phyloP scores from a whole-genome alignment of 2,113 vertebrate species.

The Pseudorhombus dupliciocellatus region DNA sequence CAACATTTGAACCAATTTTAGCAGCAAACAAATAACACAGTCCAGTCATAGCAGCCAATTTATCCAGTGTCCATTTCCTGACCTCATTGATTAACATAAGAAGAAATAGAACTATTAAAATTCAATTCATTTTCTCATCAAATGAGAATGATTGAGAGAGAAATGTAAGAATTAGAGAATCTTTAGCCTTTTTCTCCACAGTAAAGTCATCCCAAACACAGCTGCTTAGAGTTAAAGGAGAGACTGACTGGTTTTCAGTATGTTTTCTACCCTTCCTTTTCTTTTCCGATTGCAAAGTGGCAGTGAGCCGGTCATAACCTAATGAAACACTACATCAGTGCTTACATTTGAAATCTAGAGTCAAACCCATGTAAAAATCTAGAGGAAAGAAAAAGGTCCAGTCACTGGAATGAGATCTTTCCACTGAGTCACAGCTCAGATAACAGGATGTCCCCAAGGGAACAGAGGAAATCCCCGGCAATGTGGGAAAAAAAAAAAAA shows the following conservation, averaged over 20 bases:
- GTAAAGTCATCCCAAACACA: slow-evolving; percentile 45
- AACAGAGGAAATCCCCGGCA: slow-evolving; percentile 66
- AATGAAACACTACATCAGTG: neutral
- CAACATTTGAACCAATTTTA: no score
- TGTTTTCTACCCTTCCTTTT: slow-evolving; percentile 3
- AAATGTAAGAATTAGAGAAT: no score
- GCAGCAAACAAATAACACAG: no score
- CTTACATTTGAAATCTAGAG: neutral
- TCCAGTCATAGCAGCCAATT: no score
- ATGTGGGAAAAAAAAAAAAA: slow-evolving; percentile 38
- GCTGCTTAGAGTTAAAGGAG: slow-evolving; percentile 37
- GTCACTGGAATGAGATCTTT: slow-evolving; percentile 40
- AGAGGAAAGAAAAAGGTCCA: slow-evolving; percentile 13
- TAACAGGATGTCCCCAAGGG: slow-evolving; percentile 62
- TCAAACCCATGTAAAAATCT: slow-evolving; percentile 29
- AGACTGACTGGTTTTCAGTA: slow-evolving; percentile 1
- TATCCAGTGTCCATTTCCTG: neutral
- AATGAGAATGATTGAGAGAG: neutral
- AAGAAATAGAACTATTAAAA: no score
- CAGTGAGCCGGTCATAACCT: neutral
- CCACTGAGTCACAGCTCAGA: slow-evolving; percentile 66
- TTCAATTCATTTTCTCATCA: no score
- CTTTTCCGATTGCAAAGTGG: slow-evolving; percentile 6
- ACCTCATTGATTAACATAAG: neutral
- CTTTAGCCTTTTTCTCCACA: slow-evolving; percentile 5